Base-by-base conservation (phyloP, 2,113 vertebrate species). In the Pedionomus torquatus region DNA sequence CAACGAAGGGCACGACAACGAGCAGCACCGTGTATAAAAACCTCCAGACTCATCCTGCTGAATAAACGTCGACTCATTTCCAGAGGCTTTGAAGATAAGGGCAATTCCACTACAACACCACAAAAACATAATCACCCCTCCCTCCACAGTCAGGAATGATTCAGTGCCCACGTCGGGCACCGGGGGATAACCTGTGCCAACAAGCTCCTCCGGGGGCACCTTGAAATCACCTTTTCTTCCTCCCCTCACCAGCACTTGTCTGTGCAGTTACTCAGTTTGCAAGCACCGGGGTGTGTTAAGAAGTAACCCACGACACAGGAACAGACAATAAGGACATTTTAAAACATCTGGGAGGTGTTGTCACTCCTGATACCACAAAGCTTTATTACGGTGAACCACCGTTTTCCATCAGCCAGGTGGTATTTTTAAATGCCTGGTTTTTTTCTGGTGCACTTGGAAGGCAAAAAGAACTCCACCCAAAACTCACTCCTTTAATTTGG, bases 211-310 rank as follows among this genome's bases (percentile, higher is more conserved):
- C 21, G 21, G 1, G 19, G 19, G 49, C 93, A 79, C 44, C 4
- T 57, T 33, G 33, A 66, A 93, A 46, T n/a, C 5, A 0, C 79
- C 72, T 71, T 70, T 54, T 65, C 13, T 68, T 64, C 10, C 25
- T 17, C 26, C 33, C 26, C 35, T 4, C 15, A 5, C 54, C 71
- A 13, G 41, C 69, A 2, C 43, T 89, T 80, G 30, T 91, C 89
- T 54, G 91, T 28, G 54, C 51, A 57, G 80, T 92, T 95, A 93
- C 77, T 83, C 89, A 83, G 88, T 89, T 20, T 75, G 61, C 66
- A 78, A 83, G 82, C 69, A 64, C 31, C 19, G 30, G 69, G 80
- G 48, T 46, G 90, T 94, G 92, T 94, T 54, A 61, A 77, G 41
- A 70, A 83, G 82, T 12, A 72, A 39, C 41, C 64, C 4, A 28